Conservation (phyloP, 2,113 vertebrate species). For the Coreoperca whiteheadi region DNA sequence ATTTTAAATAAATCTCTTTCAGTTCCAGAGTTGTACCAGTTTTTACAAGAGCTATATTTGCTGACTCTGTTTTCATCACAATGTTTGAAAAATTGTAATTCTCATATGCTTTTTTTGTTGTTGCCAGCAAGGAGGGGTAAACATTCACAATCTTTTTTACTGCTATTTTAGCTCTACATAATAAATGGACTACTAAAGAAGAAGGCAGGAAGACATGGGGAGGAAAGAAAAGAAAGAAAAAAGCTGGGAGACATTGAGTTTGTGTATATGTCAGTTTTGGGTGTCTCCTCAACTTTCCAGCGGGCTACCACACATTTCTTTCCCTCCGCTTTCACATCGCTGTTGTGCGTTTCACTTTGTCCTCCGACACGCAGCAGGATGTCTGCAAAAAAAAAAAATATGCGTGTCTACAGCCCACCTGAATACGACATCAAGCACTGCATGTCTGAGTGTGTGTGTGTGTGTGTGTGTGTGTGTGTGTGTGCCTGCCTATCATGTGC, state of each 20-base stretch:
- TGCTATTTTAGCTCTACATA: constrained; percentile 49
- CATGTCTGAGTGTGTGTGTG: not conserved
- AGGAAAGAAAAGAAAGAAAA: not conserved
- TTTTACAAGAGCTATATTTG: not conserved
- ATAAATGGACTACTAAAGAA: constrained; percentile 35
- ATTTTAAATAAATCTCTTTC: not conserved
- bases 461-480: not conserved
- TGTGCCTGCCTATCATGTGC: constrained; percentile 14
- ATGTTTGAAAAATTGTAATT: not conserved
- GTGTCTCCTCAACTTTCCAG: constrained; percentile 9
- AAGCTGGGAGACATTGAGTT: not conserved
- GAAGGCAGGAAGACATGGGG: not conserved
- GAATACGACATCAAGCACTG: constrained; percentile 22
- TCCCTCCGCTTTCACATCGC: constrained; percentile 19
- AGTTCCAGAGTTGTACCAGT: not conserved
- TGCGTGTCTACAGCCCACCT: constrained; percentile 1
- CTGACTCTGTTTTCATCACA: not conserved
- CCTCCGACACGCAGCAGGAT: constrained; percentile 37
- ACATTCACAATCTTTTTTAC: constrained; percentile 14
- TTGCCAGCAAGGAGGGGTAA: not conserved
- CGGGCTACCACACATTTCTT: not conserved
- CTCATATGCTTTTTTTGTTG: not conserved
- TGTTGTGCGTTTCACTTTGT: constrained; percentile 37
- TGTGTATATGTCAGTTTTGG: constrained; percentile 13
- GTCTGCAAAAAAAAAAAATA: constrained; percentile 6